A percentile compares a stretch with the other conserved stretches of the same genome.
These are phyloP conservation scores for Alitta virens DNA, from an alignment of 2,888 invertebrate species.

Conservation along the genomic window DNA sequence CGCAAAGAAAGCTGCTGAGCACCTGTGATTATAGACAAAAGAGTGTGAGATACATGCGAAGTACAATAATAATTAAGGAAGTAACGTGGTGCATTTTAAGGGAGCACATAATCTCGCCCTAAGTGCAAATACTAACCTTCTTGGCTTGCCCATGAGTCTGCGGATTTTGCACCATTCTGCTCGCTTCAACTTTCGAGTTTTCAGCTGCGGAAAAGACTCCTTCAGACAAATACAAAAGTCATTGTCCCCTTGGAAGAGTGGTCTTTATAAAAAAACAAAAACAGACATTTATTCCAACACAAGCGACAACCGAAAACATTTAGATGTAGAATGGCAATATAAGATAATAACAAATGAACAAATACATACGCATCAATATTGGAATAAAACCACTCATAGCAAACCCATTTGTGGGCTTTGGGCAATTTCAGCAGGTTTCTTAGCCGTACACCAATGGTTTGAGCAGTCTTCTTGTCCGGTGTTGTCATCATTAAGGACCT, in stretches of 20 bases:
- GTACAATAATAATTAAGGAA: background rate
- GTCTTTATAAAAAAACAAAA: conserved; percentile 64
- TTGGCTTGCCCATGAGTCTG: conserved; percentile 93
- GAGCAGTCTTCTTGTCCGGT: conserved; percentile 78
- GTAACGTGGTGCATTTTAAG: background rate
- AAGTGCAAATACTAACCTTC: conserved; percentile 64
- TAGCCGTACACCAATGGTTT: conserved; percentile 80
- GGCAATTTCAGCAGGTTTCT: conserved; percentile 90
- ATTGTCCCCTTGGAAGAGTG: conserved; percentile 91
- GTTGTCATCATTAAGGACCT: conserved; percentile 27
- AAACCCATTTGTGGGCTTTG: conserved; percentile 98
- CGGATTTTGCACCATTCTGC: conserved; percentile 95
- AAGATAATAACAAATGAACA: background rate
- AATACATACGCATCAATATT: conserved; percentile 79
- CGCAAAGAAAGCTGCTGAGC: conserved; percentile 78
- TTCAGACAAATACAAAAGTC: conserved; percentile 91
- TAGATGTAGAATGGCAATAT: background rate
- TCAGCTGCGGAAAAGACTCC: conserved; percentile 90
- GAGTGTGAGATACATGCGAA: too few relatives aligned
- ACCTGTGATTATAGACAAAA: conserved; percentile 44
- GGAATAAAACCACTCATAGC: conserved; percentile 99
- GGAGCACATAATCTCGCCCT: too few relatives aligned
- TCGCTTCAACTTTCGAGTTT: conserved; percentile 78
- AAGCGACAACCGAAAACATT: background rate
- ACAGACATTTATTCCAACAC: too few relatives aligned